Evolutionary conservation across 1,140 invertebrate genomes (phyloP).

Genomic region (Drosophila parvula): DNA sequence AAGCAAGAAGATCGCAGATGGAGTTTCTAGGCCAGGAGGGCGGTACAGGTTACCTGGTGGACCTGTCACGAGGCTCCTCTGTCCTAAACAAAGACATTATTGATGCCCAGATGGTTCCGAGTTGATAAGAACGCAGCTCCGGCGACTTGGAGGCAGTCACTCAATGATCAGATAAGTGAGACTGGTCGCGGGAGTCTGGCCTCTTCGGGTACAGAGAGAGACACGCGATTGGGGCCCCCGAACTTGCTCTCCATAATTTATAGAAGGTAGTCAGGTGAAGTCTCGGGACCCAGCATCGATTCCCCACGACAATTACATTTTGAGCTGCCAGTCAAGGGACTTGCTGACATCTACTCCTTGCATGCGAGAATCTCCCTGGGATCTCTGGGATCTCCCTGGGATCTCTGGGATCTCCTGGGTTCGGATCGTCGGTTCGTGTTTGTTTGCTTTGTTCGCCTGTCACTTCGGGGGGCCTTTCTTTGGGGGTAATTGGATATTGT

Average conservation of each 20-base stretch:
- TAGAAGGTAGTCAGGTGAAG: slow-evolving; percentile 80
- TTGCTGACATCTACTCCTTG: slow-evolving; percentile 72
- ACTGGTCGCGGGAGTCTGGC: slow-evolving; percentile 29
- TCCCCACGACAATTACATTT: slow-evolving; percentile 68
- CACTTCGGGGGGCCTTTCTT: slow-evolving; percentile 59
- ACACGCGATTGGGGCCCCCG: slow-evolving; percentile 38
- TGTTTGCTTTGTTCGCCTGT: slow-evolving; percentile 43
- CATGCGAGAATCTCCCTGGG: slow-evolving; percentile 36
- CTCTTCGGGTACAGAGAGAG: background rate
- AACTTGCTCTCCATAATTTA: slow-evolving; percentile 75
- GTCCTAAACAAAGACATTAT: slow-evolving; percentile 79
- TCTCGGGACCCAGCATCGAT: slow-evolving; percentile 51
- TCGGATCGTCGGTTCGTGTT: slow-evolving; percentile 37
- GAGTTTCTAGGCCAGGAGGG: slow-evolving; percentile 19
- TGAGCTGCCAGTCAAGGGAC: slow-evolving; percentile 76
- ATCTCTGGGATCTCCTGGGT: slow-evolving; percentile 21
- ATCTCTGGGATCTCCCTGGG: slow-evolving; percentile 6
- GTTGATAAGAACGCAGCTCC: slow-evolving; percentile 54
- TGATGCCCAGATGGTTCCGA: slow-evolving; percentile 74
- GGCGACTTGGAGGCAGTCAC: slow-evolving; percentile 48
- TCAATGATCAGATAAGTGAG: slow-evolving; percentile 63
- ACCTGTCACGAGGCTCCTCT: slow-evolving; percentile 51
- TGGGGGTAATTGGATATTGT: slow-evolving; percentile 79
- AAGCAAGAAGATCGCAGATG: slow-evolving; percentile 22
- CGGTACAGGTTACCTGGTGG: slow-evolving; percentile 33